phyloP scores from a whole-genome alignment of 1,140 invertebrate species.

The Caenorhabditis inopinata region DNA sequence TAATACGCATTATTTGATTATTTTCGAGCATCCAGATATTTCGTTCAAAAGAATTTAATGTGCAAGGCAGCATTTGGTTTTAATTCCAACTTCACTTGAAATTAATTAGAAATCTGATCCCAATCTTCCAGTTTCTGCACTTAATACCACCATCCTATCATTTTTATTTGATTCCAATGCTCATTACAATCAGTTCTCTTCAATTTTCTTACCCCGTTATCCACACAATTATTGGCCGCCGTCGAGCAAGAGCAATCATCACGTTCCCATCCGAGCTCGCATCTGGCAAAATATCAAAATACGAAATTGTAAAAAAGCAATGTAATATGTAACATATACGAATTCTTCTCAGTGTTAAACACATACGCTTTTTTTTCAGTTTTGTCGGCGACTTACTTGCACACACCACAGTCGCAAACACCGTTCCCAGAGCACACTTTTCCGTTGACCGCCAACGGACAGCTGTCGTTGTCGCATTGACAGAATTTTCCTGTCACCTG shows the following conservation, averaged over 20 bases:
- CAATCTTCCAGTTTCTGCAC: too few species aligned
- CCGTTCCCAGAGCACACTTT: constrained; percentile 58
- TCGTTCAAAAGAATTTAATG: too few species aligned
- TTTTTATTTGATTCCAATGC: too few species aligned
- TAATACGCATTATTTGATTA: too few species aligned
- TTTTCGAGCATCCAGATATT: too few species aligned
- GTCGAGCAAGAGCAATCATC: constrained; percentile 58
- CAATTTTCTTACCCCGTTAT: constrained; percentile 54
- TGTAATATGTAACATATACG: neutral
- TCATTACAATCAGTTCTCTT: too few species aligned
- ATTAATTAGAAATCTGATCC: too few species aligned
- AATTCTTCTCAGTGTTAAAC: neutral
- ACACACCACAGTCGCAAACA: constrained; percentile 51
- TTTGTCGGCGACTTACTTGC: constrained; percentile 50
- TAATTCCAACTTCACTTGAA: too few species aligned
- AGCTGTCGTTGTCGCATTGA: constrained; percentile 59
- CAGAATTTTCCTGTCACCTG: constrained; percentile 61
- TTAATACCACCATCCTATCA: too few species aligned
- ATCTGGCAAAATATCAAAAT: constrained; percentile 31
- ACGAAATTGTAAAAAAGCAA: neutral
- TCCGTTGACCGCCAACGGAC: constrained; percentile 54
- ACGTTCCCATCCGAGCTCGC: constrained; percentile 52
- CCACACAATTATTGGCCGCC: constrained; percentile 54
- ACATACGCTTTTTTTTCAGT: constrained; percentile 44
- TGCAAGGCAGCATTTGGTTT: too few species aligned